Evolutionary conservation across 2,888 invertebrate species (phyloP), one percentile per base, ranked within the genome.

Genomic region (Drosophila prostipennis): DNA sequence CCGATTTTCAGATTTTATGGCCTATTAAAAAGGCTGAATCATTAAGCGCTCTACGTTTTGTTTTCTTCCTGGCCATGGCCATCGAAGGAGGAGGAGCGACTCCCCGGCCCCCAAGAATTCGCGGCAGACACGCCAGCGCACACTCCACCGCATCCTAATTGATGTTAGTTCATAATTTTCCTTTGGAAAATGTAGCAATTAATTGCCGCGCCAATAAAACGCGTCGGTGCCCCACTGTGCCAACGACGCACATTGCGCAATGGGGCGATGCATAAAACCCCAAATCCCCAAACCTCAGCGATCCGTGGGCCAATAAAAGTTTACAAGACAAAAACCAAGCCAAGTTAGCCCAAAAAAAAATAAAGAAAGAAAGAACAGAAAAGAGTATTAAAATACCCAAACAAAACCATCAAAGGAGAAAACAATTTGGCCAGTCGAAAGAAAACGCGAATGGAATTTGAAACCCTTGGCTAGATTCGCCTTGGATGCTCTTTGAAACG

Each of bases 151-250:
- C 84, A 74, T 74, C 79, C 83, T 83, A 87, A 83, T 81, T 83
- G 83, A 83, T 87, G 87, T 87, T 82, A 87, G 83, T 85, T 87
- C 87, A 83, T 83, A 87, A 83, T 85, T 83, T 87, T 85, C 82
- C 61, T 81, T 87, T 85, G 85, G 82, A 87, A 83, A 81, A 83
- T 87, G 83, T 83, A 87, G 87, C 87, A 83, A 83, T 83, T 83
- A 83, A 87, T 83, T 87, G 83, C 87, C 57, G 74, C 76, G 82
- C 78, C 79, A 85, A 83, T 83, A 83, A 83, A 87, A 83, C 87
- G 87, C 79, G 82, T 81, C 75, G 82, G 69, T 78, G 76, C 78
- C 83, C 83, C 85, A 87, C 87, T 84, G 87, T 79, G 87, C 79
- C 74, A 76, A 51, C 39, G 76, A 77, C 82, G 85, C 78, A 80